A percentile compares a stretch with the other conserved stretches of the same genome.
phyloP scores from a whole-genome alignment of 2,888 invertebrate genomes.

The Drosophila nr. medialis region DNA sequence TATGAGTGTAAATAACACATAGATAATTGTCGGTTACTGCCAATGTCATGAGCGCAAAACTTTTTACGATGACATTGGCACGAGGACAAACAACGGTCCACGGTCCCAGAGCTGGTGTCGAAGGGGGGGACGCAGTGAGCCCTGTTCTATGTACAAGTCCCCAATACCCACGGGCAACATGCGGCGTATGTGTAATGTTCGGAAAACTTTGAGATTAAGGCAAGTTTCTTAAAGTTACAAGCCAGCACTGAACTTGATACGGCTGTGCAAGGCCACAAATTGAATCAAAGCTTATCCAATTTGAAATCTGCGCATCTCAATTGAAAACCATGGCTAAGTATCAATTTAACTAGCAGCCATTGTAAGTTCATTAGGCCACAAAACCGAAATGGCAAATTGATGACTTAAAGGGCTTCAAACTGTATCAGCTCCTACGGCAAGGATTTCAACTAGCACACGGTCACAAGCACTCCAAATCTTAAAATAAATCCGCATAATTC shows the following conservation, averaged over 20 bases:
- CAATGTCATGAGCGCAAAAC: constrained; percentile 35
- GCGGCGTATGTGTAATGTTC: neutral
- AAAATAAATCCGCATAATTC: constrained; percentile 58
- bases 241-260: neutral
- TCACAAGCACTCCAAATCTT: constrained; percentile 26
- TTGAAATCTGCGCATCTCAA: constrained; percentile 14
- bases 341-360: constrained; percentile 35
- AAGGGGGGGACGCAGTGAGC: neutral
- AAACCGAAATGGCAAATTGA: constrained; percentile 63
- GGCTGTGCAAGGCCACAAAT: neutral
- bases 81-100: constrained; percentile 15
- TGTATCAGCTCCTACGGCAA: constrained; percentile 9
- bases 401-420: constrained; percentile 53
- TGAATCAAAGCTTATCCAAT: too few species aligned
- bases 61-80: constrained; percentile 38
- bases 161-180: neutral
- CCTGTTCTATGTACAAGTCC: neutral
- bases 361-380: constrained; percentile 66
- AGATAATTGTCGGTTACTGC: constrained; percentile 40
- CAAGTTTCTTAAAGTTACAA: neutral
- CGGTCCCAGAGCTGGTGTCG: neutral
- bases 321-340: constrained; percentile 14
- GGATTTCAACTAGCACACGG: constrained; percentile 50
- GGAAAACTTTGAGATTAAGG: neutral
- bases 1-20: constrained; percentile 57